phyloP scores from a whole-genome alignment of 2,888 invertebrate genomes.

The Epistrophella euchroma region DNA sequence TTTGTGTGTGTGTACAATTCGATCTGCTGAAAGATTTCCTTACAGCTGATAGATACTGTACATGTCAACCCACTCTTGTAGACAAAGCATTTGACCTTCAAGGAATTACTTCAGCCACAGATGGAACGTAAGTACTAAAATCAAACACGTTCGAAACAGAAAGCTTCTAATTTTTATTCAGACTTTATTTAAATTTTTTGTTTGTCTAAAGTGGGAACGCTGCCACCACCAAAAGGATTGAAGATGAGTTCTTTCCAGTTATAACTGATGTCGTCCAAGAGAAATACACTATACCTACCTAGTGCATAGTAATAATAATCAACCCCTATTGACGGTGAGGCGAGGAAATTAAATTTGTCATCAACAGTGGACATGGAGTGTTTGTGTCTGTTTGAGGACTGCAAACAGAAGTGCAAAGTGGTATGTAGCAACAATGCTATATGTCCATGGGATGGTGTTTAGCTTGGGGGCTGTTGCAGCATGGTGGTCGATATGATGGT shows the following conservation, averaged over 20 bases:
- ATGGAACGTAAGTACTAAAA: too few relatives aligned
- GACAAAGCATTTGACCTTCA: too few relatives aligned
- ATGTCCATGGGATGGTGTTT: constrained; percentile 20
- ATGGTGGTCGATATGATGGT: constrained; percentile 20
- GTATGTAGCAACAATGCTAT: constrained; percentile 69
- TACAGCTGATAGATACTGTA: too few relatives aligned
- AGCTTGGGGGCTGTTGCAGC: constrained; percentile 32
- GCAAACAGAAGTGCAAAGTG: constrained; percentile 75
- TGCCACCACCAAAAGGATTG: not conserved
- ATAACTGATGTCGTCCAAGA: constrained; percentile 45
- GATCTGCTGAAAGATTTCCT: too few relatives aligned
- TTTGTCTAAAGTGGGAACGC: constrained; percentile 24
- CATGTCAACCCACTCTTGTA: too few relatives aligned
- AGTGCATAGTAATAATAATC: constrained; percentile 67
- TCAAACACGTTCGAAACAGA: not conserved
- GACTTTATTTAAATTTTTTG: not conserved
- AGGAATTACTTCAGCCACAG: too few relatives aligned
- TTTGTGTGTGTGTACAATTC: too few relatives aligned
- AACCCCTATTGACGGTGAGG: constrained; percentile 72
- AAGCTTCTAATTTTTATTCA: not conserved
- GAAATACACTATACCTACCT: constrained; percentile 2
- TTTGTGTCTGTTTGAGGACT: constrained; percentile 72
- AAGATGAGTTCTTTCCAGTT: constrained; percentile 23
- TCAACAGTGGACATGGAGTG: constrained; percentile 76
- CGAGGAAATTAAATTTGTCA: constrained; percentile 76